phyloP scores from a whole-genome alignment of 64 coral and sea anemone species.

The Orbicella faveolata region DNA sequence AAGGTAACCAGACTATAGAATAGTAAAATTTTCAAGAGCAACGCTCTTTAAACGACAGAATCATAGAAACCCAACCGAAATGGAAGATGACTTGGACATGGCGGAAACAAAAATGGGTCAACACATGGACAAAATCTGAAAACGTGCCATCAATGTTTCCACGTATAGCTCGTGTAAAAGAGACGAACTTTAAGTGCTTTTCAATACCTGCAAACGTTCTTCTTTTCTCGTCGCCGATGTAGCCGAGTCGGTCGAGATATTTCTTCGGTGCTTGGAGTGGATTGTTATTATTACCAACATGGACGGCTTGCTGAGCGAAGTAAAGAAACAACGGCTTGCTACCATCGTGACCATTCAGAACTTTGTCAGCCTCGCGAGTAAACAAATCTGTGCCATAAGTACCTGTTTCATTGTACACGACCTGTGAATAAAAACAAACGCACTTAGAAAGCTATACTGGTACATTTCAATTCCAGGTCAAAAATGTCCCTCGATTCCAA shows the following conservation, averaged over 20 bases:
- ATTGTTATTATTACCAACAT: slow-evolving; percentile 75
- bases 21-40: no score
- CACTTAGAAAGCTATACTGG: not conserved
- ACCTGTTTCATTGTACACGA: slow-evolving; percentile 86
- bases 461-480: no score
- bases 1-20: no score
- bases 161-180: no score
- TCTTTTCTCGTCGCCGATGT: slow-evolving; percentile 74
- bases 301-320: slow-evolving; percentile 87
- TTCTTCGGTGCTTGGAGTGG: slow-evolving; percentile 83
- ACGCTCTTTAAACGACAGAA: no score
- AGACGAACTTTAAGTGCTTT: not conserved
- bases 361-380: slow-evolving; percentile 84
- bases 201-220: slow-evolving; percentile 76
- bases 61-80: no score
- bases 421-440: slow-evolving; percentile 33
- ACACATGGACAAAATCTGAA: no score
- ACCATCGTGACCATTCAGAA: slow-evolving; percentile 53
- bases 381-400: slow-evolving; percentile 84
- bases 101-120: no score
- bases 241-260: slow-evolving; percentile 67
- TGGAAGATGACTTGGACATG: no score
- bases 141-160: no score
- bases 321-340: slow-evolving; percentile 85
- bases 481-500: no score